These are phyloP conservation scores for Orthosia incerta DNA, from an alignment of 2,888 invertebrate species.

Conservation along the genomic window DNA sequence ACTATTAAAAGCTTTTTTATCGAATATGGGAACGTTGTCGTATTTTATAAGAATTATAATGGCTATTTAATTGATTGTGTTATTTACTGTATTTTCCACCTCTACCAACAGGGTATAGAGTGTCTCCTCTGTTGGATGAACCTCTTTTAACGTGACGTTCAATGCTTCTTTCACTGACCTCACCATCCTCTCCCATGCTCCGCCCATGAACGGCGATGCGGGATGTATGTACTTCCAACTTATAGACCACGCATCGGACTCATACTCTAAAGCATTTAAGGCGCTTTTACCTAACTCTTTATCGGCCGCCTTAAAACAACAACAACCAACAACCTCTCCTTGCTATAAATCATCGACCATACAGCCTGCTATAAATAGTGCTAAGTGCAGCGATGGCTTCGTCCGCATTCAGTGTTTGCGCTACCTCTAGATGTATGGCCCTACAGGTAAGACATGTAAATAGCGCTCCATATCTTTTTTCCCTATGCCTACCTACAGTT, in stretches of 20 bases:
- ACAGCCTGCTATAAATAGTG: too few species aligned
- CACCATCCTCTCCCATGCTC: slow-evolving; percentile 5
- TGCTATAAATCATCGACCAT: background rate
- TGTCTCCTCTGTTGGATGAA: slow-evolving; percentile 2
- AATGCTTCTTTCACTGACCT: background rate
- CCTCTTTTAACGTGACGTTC: background rate
- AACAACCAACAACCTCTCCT: slow-evolving; percentile 1
- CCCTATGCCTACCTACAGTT: too few species aligned
- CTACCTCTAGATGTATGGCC: background rate
- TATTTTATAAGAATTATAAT: slow-evolving; percentile 62
- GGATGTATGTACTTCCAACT: background rate
- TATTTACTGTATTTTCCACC: slow-evolving; percentile 1
- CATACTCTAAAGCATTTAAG: background rate
- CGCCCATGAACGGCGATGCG: slow-evolving; percentile 2
- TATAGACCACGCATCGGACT: slow-evolving; percentile 9
- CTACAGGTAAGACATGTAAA: too few species aligned
- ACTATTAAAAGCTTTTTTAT: slow-evolving; percentile 63
- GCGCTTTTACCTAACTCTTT: slow-evolving; percentile 2
- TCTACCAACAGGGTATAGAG: background rate
- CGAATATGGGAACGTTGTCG: slow-evolving; percentile 57
- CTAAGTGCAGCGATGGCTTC: background rate
- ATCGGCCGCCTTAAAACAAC: slow-evolving; percentile 9
- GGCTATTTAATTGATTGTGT: slow-evolving; percentile 44
- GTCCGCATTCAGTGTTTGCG: background rate
- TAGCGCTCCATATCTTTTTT: too few species aligned